Conservation (phyloP, 2,888 invertebrate genomes). For the Ellobium chinense region DNA sequence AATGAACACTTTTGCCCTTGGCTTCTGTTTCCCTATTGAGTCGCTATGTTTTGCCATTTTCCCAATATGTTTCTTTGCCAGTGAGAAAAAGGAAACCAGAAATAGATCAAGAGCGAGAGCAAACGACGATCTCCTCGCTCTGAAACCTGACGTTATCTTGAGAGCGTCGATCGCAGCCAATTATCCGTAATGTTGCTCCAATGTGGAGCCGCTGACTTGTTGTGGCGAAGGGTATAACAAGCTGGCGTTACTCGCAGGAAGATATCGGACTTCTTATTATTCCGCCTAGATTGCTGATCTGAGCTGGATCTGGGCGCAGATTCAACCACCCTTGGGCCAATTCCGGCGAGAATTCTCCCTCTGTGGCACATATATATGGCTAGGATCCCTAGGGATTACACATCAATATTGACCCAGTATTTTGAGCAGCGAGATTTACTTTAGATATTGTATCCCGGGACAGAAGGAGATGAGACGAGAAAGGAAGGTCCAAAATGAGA, state of each 20-base stretch:
- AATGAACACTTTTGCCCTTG: too few species aligned
- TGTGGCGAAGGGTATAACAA: not conserved
- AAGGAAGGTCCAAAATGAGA: too few species aligned
- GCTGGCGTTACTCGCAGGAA: not conserved
- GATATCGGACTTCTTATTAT: slow-evolving; percentile 7
- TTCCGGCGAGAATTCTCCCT: slow-evolving; percentile 10
- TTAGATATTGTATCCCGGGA: not conserved
- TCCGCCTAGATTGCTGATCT: not conserved
- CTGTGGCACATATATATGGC: not conserved
- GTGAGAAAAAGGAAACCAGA: not conserved
- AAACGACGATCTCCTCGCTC: not conserved
- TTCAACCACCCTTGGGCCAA: slow-evolving; percentile 5
- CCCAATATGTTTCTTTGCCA: too few species aligned
- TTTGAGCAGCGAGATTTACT: not conserved
- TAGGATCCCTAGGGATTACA: not conserved
- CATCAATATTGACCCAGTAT: not conserved
- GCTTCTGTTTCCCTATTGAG: too few species aligned
- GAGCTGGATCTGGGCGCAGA: not conserved
- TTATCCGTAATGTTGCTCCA: slow-evolving; percentile 20
- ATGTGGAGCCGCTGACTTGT: slow-evolving; percentile 17
- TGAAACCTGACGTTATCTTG: not conserved
- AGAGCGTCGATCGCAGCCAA: slow-evolving; percentile 4
- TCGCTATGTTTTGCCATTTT: too few species aligned
- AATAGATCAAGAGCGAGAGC: not conserved
- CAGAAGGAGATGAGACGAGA: too few species aligned